Evolutionary conservation across 2,113 vertebrate species (phyloP).

Genomic region (Gobiocypris rarus): DNA sequence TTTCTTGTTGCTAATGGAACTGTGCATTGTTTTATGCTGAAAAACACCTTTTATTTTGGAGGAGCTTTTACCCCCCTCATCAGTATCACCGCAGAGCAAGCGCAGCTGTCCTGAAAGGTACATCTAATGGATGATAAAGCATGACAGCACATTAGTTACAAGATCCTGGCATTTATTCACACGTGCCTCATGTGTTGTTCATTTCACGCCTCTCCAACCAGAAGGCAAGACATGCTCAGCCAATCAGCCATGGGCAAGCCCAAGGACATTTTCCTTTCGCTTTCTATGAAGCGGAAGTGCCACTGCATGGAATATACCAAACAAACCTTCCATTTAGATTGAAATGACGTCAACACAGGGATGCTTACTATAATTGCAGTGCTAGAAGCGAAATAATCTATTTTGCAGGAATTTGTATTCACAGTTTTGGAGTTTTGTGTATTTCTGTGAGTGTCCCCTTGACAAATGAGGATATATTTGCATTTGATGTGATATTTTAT

Average conservation of each 20-base stretch:
- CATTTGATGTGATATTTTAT: not conserved
- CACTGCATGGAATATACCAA: not conserved
- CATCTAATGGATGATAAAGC: not conserved
- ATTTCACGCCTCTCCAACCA: conserved; percentile 14
- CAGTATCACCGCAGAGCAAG: not conserved
- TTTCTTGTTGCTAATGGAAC: not conserved
- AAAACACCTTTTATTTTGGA: not conserved
- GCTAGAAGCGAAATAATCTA: conserved; percentile 17
- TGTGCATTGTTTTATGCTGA: not conserved
- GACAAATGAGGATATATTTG: not conserved
- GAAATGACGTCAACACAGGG: not conserved
- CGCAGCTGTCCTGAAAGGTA: not conserved
- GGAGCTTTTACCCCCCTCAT: not conserved
- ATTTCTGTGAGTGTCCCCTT: not conserved
- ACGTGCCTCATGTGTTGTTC: conserved; percentile 31
- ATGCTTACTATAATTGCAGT: conserved; percentile 27
- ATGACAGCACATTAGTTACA: conserved; percentile 4
- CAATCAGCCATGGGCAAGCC: conserved; percentile 23
- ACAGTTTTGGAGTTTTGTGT: conserved; percentile 35
- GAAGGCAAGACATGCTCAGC: conserved; percentile 14
- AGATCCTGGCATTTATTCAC: conserved; percentile 14
- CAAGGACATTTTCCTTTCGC: not conserved
- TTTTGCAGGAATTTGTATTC: conserved; percentile 32
- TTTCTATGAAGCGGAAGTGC: not conserved
- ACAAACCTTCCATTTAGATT: not conserved